phyloP scores from a whole-genome alignment of 2,888 invertebrate species.

The Colletes collaris region DNA sequence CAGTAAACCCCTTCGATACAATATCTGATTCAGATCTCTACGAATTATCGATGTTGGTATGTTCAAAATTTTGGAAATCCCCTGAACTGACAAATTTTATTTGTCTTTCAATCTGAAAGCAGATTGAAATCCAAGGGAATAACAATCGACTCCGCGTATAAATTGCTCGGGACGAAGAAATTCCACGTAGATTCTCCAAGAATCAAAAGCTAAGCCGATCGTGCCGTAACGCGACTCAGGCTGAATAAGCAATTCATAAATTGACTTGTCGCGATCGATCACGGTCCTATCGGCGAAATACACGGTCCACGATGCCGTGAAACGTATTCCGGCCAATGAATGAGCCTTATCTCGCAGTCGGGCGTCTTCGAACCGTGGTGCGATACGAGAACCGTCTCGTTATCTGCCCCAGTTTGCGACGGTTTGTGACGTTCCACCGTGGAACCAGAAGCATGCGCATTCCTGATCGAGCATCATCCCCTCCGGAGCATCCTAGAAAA shows the following conservation, averaged over 20 bases:
- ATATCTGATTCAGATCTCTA: too few species aligned
- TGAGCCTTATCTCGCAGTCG: constrained; percentile 33
- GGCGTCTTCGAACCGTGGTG: constrained; percentile 19
- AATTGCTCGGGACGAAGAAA: background rate
- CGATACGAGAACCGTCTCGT: constrained; percentile 42
- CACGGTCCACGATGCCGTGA: background rate
- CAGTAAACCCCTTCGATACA: too few species aligned
- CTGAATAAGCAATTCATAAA: constrained; percentile 43
- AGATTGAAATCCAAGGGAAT: background rate
- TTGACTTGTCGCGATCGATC: constrained; percentile 23
- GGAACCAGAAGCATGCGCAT: constrained; percentile 27
- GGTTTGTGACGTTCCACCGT: constrained; percentile 1
- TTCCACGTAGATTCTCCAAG: background rate
- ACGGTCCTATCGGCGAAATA: background rate
- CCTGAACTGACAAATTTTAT: too few species aligned
- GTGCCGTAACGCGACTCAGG: background rate
- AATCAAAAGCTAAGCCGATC: constrained; percentile 12
- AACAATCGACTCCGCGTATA: background rate
- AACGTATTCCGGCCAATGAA: constrained; percentile 25
- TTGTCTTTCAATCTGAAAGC: too few species aligned
- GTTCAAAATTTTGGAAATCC: too few species aligned
- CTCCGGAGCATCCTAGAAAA: constrained; percentile 22
- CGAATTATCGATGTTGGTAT: too few species aligned
- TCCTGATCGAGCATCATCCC: constrained; percentile 4
- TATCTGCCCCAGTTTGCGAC: constrained; percentile 51